Evolutionary conservation across 2,888 invertebrate species (phyloP).

Genomic region (Aricia artaxerxes): DNA sequence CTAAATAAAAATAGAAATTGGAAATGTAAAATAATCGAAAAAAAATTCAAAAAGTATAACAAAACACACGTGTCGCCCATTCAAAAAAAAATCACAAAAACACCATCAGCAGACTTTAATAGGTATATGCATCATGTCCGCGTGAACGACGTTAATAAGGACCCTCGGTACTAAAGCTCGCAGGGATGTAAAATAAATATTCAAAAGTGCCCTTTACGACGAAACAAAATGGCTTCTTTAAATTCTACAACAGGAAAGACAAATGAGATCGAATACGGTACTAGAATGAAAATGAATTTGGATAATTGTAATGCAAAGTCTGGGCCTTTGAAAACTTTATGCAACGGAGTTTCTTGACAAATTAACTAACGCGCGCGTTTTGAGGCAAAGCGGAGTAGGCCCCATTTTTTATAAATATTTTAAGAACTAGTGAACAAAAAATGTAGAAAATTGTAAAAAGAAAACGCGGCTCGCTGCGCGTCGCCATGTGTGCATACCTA

Average conservation of each 20-base stretch:
- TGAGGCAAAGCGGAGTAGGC: too few species aligned
- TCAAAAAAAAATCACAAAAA: background rate
- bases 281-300: background rate
- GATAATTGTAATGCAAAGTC: constrained; percentile 4
- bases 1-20: too few species aligned
- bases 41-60: too few species aligned
- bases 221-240: background rate
- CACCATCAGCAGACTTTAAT: background rate
- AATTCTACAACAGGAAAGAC: background rate
- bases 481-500: too few species aligned
- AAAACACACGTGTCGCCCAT: background rate
- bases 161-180: background rate
- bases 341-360: too few species aligned
- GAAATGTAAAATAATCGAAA: too few species aligned
- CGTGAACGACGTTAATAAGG: background rate
- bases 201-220: background rate
- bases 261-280: constrained; percentile 11
- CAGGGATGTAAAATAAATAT: background rate
- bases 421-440: too few species aligned
- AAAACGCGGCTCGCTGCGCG: too few species aligned
- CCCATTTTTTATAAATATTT: too few species aligned
- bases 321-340: too few species aligned
- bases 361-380: too few species aligned
- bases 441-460: too few species aligned
- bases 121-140: background rate